Base-by-base conservation (phyloP, 2,888 invertebrate genomes). In the Drosophila fulvimacula region DNA sequence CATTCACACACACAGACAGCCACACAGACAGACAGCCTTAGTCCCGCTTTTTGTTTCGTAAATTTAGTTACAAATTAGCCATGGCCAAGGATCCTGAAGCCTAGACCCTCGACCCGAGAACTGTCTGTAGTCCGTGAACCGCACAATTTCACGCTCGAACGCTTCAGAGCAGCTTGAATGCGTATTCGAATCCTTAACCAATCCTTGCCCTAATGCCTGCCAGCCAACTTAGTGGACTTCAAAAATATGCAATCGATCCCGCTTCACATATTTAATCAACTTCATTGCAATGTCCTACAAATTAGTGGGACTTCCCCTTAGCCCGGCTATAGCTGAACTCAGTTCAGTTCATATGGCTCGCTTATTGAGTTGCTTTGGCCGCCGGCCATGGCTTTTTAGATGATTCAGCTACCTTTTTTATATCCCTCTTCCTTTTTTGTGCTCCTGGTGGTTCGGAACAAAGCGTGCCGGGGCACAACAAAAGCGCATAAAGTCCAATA, bases 401-500 rank as follows among this genome's bases (percentile, higher is more conserved):
- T 76, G 81, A 79, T 76, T 76, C 76, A 70, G 71, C 71, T 71
- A 71, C 72, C 76, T 69, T 73, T 69, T 79, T 60, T 27, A 42
- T 27, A 51, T 68, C 17, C 10, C 42, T 38, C 10, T 13, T 41
- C 19, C 5, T 59, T 65, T 17, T 42, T 64, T 63, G 49, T 55
- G 32, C 39, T 36, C 49, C 51, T 48, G 9, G 48, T 48, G 15
- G 30, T 11, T 1, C 53, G 24, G 61, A 65, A 72, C 80, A 61
- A 76, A 70, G 61, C 69, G 44, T 38, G 44, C 69, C 39, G 49
- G 58, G 63, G 52, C 61, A 67, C 68, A 74, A 85, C 83, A 84
- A 86, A 84, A 85, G 89, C 81, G 88, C 87, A 88, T 88, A 86
- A 83, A 85, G 84, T 83, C 87, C 82, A 88, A 88, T 84, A 85